A percentile compares a stretch with the other conserved stretches of the same genome.
These are phyloP conservation scores for Mesocricetus auratus DNA, from an alignment of 2,113 vertebrate species.

Conservation along the genomic window DNA sequence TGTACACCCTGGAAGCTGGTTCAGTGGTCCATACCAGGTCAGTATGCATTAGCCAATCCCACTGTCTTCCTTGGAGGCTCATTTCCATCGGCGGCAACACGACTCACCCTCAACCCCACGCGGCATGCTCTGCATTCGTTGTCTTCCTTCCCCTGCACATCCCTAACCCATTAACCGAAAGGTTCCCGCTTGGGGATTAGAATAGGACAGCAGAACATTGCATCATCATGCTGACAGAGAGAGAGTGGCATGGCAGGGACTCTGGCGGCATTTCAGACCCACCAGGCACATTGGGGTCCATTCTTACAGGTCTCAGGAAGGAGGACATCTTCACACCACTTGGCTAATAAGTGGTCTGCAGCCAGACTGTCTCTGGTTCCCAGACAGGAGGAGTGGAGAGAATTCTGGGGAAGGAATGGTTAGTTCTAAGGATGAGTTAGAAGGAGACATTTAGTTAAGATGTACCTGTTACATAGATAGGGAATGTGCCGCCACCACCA, in stretches of 20 bases:
- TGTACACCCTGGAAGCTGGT: not conserved
- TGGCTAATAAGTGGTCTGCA: not conserved
- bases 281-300: not conserved
- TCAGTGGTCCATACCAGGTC: not conserved
- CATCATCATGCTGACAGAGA: not conserved
- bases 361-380: not conserved
- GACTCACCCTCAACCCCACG: accelerated
- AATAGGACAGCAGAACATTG: too few relatives aligned
- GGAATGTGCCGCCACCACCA: not conserved
- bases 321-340: not conserved
- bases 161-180: not conserved
- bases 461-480: not conserved
- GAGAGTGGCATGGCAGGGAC: too few relatives aligned
- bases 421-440: not conserved
- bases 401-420: not conserved
- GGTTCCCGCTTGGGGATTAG: not conserved
- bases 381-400: too few relatives aligned
- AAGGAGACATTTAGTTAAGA: not conserved
- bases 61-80: not conserved
- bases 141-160: not conserved
- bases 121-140: accelerated
- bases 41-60: too few relatives aligned
- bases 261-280: too few relatives aligned
- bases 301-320: not conserved
- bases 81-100: accelerated